Conservation (phyloP, 2,113 vertebrate genomes). For the Hipposideros armiger region DNA sequence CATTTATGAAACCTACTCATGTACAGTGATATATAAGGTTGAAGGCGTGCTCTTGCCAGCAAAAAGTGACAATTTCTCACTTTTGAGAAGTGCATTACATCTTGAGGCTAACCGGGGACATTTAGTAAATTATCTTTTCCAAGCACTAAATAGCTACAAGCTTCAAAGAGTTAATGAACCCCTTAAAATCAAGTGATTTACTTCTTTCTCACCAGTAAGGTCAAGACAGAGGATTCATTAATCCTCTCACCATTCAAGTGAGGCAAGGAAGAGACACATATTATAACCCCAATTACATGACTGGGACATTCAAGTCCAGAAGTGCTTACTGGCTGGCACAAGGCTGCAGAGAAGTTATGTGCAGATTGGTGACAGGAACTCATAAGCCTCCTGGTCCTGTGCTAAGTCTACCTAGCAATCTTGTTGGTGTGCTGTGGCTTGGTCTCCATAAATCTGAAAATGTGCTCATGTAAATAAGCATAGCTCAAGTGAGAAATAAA, state of each 20-base stretch:
- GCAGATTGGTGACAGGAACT: neutral
- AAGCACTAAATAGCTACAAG: slow-evolving; percentile 47
- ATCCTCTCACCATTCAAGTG: slow-evolving; percentile 19
- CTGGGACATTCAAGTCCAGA: neutral
- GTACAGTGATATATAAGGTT: neutral
- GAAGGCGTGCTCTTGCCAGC: neutral
- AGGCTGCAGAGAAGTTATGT: slow-evolving; percentile 21
- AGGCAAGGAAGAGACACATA: neutral
- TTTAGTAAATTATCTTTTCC: slow-evolving; percentile 57
- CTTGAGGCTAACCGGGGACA: slow-evolving; percentile 27
- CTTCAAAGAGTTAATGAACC: slow-evolving; percentile 63
- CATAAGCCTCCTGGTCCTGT: neutral
- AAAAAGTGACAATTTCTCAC: slow-evolving; percentile 42
- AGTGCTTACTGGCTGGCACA: neutral
- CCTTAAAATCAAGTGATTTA: slow-evolving; percentile 51
- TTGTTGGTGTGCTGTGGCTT: neutral
- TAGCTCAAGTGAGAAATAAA: slow-evolving; percentile 26
- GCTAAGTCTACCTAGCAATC: neutral
- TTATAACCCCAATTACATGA: slow-evolving; percentile 31
- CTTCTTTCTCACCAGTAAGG: neutral
- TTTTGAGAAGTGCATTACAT: neutral
- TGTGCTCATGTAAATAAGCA: slow-evolving; percentile 28
- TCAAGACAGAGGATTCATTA: slow-evolving; percentile 46
- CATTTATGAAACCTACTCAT: neutral
- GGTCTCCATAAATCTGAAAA: slow-evolving; percentile 27